Percentiles rank a stretch among this genome's conserved stretches.
phyloP scores from a whole-genome alignment of 64 coral and sea anemone genomes.

The Montipora sp. region DNA sequence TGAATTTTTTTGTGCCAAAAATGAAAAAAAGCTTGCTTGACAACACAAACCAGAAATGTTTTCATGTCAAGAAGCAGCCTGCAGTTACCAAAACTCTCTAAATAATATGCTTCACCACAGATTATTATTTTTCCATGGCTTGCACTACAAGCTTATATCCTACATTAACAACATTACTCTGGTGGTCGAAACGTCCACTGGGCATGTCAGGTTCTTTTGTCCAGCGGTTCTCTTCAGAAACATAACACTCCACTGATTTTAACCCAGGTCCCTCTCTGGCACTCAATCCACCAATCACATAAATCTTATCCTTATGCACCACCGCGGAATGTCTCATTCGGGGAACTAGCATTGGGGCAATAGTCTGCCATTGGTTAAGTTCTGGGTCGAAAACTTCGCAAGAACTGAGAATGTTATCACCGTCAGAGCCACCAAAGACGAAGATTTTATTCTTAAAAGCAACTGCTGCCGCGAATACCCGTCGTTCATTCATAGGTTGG shows the following conservation, averaged over 20 bases:
- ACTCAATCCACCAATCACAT: slow-evolving; percentile 48
- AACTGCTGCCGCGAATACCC: slow-evolving; percentile 25
- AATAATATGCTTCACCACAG: too few species aligned
- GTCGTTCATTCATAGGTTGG: slow-evolving; percentile 55
- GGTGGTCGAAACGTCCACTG: slow-evolving; percentile 30
- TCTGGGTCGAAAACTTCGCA: slow-evolving; percentile 53
- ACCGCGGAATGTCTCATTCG: slow-evolving; percentile 39
- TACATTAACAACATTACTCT: slow-evolving; percentile 5
- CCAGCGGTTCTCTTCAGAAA: slow-evolving; percentile 39
- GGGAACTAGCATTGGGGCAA: slow-evolving; percentile 26
- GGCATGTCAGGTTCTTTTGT: slow-evolving; percentile 48
- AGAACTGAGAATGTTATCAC: slow-evolving; percentile 1
- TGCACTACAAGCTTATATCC: slow-evolving; percentile 28
- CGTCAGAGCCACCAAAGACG: slow-evolving; percentile 58
- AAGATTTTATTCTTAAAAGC: slow-evolving; percentile 37
- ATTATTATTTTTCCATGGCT: neutral
- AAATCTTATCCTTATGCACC: slow-evolving; percentile 53
- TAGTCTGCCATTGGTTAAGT: slow-evolving; percentile 37
- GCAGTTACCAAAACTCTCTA: too few species aligned
- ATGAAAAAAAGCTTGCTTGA: too few species aligned
- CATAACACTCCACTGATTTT: slow-evolving; percentile 57
- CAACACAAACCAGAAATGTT: too few species aligned
- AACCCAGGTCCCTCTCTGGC: slow-evolving; percentile 15
- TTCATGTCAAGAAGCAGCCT: too few species aligned
- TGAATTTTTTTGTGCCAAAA: too few species aligned